phyloP scores from a whole-genome alignment of 2,113 vertebrate genomes.

The Gambusia holbrooki region DNA sequence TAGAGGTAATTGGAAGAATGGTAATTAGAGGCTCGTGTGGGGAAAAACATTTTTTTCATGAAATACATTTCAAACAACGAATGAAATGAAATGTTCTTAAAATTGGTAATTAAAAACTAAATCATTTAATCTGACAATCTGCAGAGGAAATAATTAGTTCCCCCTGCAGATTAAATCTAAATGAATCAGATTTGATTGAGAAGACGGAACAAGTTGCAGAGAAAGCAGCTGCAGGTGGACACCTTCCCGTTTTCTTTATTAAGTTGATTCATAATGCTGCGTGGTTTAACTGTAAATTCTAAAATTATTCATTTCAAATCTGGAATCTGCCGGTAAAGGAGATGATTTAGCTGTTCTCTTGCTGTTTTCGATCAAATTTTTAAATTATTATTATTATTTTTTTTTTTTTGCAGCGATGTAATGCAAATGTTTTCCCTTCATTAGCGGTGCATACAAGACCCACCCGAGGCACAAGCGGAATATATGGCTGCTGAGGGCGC shows the following conservation, averaged over 20 bases:
- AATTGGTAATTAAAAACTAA: background rate
- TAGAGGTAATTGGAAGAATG: background rate
- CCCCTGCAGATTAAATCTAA: background rate
- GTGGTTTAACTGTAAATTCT: background rate
- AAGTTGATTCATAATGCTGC: slow-evolving; percentile 28
- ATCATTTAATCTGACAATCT: background rate
- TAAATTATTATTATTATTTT: no score
- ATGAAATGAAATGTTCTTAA: background rate
- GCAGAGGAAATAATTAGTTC: background rate
- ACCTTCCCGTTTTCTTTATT: slow-evolving; percentile 14
- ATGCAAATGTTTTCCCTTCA: no score
- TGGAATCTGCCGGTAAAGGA: no score
- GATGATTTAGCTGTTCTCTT: no score
- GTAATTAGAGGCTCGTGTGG: background rate
- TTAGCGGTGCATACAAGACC: background rate
- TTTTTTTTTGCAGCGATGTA: no score
- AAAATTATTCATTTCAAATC: background rate
- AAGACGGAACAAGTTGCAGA: background rate
- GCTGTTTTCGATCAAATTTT: no score
- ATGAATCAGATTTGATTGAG: slow-evolving; percentile 17
- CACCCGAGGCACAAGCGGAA: background rate
- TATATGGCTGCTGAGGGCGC: background rate
- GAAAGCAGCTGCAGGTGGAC: slow-evolving; percentile 26
- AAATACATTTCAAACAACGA: slow-evolving; percentile 8
- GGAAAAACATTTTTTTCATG: background rate